Conservation (phyloP, 2,797 vertebrate species). For the Dromococcyx pavoninus region DNA sequence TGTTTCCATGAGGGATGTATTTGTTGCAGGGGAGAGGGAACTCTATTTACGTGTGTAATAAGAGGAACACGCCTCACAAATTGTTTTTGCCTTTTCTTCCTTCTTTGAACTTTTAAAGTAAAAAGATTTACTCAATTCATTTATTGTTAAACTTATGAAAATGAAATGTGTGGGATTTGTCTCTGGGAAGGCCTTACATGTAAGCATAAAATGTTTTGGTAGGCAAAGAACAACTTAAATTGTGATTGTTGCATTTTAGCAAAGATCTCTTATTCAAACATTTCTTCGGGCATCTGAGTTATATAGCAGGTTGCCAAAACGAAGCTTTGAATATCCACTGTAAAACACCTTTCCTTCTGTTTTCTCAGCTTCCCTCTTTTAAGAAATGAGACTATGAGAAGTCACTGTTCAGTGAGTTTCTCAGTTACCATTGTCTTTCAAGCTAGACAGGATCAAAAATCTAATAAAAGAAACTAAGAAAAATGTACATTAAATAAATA, state of each 20-base stretch:
- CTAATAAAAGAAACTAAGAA: neutral
- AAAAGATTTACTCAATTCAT: neutral
- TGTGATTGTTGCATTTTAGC: neutral
- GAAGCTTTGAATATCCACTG: neutral
- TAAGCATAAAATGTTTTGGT: neutral
- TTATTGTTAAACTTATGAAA: neutral
- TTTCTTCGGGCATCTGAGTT: slow-evolving; percentile 10
- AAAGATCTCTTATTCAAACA: neutral
- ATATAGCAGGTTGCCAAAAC: neutral
- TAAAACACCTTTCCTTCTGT: neutral
- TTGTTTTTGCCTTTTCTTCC: neutral
- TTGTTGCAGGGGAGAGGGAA: neutral
- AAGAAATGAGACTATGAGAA: neutral
- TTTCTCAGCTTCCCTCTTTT: neutral
- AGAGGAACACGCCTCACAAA: neutral
- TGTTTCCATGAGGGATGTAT: slow-evolving; percentile 1
- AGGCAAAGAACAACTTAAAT: slow-evolving; percentile 14
- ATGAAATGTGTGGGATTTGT: slow-evolving; percentile 33
- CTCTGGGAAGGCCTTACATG: neutral
- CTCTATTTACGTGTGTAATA: neutral
- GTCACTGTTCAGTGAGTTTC: neutral
- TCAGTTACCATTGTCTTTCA: neutral
- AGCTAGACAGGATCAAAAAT: neutral
- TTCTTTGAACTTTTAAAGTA: neutral
- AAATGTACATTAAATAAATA: neutral